A percentile compares a stretch with the other conserved stretches of the same genome.
Evolutionary conservation across 2,888 invertebrate genomes (phyloP).

Genomic region (Drosophila nr. perissopoda): DNA sequence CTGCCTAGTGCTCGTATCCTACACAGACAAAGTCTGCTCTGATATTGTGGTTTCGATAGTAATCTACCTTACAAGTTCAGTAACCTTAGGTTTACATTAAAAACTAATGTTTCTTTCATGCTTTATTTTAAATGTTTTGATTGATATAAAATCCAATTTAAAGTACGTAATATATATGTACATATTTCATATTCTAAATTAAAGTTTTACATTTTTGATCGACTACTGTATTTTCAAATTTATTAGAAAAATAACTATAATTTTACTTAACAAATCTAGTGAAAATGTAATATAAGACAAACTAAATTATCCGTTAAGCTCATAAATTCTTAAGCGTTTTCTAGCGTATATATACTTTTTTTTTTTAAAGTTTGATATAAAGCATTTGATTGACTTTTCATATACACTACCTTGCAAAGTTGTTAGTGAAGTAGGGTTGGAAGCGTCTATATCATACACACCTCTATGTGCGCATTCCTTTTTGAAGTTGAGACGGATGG

Average conservation of each 20-base stretch:
- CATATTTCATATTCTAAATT: neutral
- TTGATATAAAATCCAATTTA: neutral
- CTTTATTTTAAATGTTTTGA: neutral
- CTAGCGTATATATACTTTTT: neutral
- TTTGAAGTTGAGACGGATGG: constrained; percentile 93
- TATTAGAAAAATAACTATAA: neutral
- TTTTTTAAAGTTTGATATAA: constrained; percentile 35
- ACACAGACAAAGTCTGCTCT: neutral
- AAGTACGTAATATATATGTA: neutral
- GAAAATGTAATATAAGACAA: neutral
- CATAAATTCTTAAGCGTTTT: constrained; percentile 28
- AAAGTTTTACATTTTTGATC: neutral
- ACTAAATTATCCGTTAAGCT: neutral
- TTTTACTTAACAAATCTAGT: neutral
- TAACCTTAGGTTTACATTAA: neutral
- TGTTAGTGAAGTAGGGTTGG: constrained; percentile 85
- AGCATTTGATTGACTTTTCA: constrained; percentile 72
- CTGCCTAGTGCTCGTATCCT: neutral
- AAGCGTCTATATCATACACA: constrained; percentile 88
- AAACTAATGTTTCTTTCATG: neutral
- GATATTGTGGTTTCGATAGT: too few species aligned
- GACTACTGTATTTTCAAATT: neutral
- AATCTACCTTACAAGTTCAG: neutral
- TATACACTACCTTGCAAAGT: constrained; percentile 86
- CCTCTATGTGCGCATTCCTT: constrained; percentile 98